Conservation (phyloP, 2,113 vertebrate genomes). For the Dipodomys spectabilis region DNA sequence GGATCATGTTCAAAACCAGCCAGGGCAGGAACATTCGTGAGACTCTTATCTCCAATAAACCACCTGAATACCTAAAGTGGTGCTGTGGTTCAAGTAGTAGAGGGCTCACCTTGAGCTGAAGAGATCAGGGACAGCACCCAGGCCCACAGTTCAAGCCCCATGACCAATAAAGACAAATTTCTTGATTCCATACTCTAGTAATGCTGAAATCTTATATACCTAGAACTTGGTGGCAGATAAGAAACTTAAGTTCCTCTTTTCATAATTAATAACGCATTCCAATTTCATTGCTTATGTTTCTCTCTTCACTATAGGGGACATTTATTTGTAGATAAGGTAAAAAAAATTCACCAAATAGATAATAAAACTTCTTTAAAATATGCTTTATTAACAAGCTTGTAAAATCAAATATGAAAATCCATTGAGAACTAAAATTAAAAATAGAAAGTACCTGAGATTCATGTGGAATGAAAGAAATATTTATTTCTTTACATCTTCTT, state of each 20-base stretch:
- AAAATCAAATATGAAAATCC: slow-evolving; percentile 53
- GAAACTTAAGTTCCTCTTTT: slow-evolving; percentile 54
- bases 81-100: too few relatives aligned
- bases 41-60: too few relatives aligned
- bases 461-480: slow-evolving; percentile 94
- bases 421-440: slow-evolving; percentile 63
- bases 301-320: slow-evolving; percentile 10
- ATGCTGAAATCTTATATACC: background rate
- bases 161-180: background rate
- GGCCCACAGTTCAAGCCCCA: too few relatives aligned
- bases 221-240: background rate
- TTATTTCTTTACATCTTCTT: slow-evolving; percentile 95
- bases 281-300: slow-evolving; percentile 13
- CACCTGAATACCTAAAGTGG: too few relatives aligned
- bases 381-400: slow-evolving; percentile 57
- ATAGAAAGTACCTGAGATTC: slow-evolving; percentile 91
- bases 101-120: too few relatives aligned
- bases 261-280: slow-evolving; percentile 9
- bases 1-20: too few relatives aligned
- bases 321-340: slow-evolving; percentile 24
- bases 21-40: too few relatives aligned
- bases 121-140: too few relatives aligned
- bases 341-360: slow-evolving; percentile 44
- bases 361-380: slow-evolving; percentile 21
- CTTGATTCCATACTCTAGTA: background rate